Evolutionary conservation across 1,140 invertebrate species (phyloP), one percentile per base, ranked within the genome.

Genomic region (Drosophila azteca): DNA sequence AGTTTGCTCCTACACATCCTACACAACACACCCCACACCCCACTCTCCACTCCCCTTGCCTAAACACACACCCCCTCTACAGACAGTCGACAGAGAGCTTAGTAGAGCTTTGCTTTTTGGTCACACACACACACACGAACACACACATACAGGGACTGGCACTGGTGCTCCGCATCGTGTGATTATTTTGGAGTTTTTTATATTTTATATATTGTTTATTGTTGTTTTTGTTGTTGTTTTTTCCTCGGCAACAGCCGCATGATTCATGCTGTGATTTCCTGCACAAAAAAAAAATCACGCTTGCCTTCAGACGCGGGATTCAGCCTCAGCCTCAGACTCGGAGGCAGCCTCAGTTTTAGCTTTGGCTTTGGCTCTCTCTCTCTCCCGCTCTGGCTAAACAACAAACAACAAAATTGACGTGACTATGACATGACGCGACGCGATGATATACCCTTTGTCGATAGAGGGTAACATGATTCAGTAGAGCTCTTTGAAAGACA

Each of bases 221-320:
- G 48, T 58, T 64, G 57, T 73, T 71, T 79, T 45, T 61, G 57
- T 73, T 71, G 73, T 45, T 61, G 57, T 65, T 51, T 50, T 9
- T 70, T 68, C 49, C 35, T 64, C 55, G 62, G 62, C 70, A 75
- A 35, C 69, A 72, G 63, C 75, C 72, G 77, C 61, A 73, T 90
- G 85, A 90, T 79, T 90, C 85, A 90, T 90, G 85, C 83, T 88
- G 83, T 75, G 83, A 88, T 88, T 88, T 88, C 83, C 83, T 88
- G 79, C 69, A 82, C 77, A 46, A 26, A 61, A 35, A 46, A 29
- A 71, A 69, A 71, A 70, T 70, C 65, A 11, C 35, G 35, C 35
- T 11, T 39, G 70, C 70, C 65, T 73, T 65, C 61, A 62, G 67
- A 52, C 22, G 58, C 64, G 65, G 64, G 35, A 39, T 39, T 13